Base-by-base conservation (phyloP, 2,797 vertebrate genomes). In the Enteromius unitaeniatus region DNA sequence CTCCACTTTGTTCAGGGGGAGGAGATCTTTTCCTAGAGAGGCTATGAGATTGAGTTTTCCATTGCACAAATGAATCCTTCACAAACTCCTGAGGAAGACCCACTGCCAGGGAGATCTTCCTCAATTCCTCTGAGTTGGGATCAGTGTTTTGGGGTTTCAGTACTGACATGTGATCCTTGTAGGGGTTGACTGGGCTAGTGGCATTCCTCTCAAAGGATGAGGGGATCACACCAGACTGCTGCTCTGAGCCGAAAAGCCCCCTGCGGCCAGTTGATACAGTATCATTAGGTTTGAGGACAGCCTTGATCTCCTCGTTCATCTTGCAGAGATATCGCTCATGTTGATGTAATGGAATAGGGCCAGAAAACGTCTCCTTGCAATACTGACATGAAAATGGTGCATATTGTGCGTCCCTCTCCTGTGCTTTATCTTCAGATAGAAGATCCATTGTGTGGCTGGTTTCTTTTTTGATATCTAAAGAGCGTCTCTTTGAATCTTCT, bases 271-370 rank as follows among this genome's bases (percentile, higher is more conserved):
- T 86, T 85, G 95, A 93, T 90, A 95, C 92, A 89, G 93, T 95
- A 87, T 97, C 96, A 0, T 94, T 93, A 34, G 97, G 98, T 91
- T 97, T 97, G 88, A 99, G 95, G 89, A 97, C 97, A 3, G 97
- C 97, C 91, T 97, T 97, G 93, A 99, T 98, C 90, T 99, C 97
- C 93, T 99, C 96, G 0, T 99, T 99, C 97, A 99, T 99, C 89
- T 97, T 97, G 92, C 98, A 99, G 90, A 98, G 93, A 92, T 99
- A 99, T 89, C 98, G 96, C 93, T 99, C 97, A 14, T 99, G 98
- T 90, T 99, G 98, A 91, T 99, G 98, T 90, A 99, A 93, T 34
- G 97, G 97, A 93, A 99, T 99, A 85, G 97, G 97, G 88, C 98
- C 98, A 31, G 96, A 93, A 91, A 99, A 99, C 10, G 93, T 95